Conservation (phyloP, 92 coral and sea anemone species). For the Epizoanthus scotinus region DNA sequence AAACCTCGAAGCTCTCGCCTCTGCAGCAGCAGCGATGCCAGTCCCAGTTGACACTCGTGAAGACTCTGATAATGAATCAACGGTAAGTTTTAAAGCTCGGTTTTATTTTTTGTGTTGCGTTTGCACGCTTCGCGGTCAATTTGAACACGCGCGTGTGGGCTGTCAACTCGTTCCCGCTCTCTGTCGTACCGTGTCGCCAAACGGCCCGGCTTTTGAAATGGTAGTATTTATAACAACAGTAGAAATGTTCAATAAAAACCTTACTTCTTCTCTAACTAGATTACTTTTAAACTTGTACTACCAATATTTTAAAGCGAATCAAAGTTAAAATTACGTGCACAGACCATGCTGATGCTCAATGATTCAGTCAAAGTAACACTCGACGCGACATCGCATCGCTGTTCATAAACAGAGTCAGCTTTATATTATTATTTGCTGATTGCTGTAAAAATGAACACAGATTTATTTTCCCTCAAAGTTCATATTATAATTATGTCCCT, state of each 20-base stretch:
- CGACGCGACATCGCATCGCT: too few species aligned
- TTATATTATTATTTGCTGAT: too few species aligned
- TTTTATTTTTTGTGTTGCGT: neutral
- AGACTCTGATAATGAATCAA: conserved; percentile 86
- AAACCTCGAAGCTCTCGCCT: conserved; percentile 30
- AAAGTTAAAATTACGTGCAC: neutral
- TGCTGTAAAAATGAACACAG: too few species aligned
- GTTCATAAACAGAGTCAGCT: too few species aligned
- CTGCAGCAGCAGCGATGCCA: conserved; percentile 69
- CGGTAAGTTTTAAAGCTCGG: conserved; percentile 52
- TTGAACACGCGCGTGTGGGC: neutral
- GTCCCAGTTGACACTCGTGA: conserved; percentile 81
- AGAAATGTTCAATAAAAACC: neutral
- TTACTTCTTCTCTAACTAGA: neutral
- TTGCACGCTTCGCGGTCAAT: conserved; percentile 8
- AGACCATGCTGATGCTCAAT: neutral
- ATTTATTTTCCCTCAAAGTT: too few species aligned
- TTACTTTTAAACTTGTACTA: neutral
- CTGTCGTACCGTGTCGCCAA: neutral
- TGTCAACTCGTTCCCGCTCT: neutral
- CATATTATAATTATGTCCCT: too few species aligned
- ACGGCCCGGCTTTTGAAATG: conserved; percentile 14
- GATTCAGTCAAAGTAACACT: conserved; percentile 5
- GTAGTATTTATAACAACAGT: neutral
- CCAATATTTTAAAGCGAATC: neutral